Conservation (phyloP, 2,113 vertebrate genomes). For the Chamaea fasciata region DNA sequence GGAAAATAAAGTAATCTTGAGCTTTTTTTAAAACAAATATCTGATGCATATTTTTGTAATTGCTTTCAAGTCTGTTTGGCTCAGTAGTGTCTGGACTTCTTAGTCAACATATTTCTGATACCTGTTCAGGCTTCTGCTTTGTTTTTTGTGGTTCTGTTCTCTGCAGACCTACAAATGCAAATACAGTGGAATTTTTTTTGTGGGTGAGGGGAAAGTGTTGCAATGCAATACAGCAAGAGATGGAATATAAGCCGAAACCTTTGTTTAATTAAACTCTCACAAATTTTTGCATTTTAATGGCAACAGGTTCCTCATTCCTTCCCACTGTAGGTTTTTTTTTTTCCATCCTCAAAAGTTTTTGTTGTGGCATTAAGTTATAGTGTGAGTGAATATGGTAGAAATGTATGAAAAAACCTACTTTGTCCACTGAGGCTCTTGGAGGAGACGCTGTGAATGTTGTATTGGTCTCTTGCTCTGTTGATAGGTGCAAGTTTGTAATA, state of each 20-base stretch:
- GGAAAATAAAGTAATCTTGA: background rate
- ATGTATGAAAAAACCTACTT: background rate
- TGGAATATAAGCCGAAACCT: background rate
- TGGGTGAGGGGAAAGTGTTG: background rate
- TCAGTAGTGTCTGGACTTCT: background rate
- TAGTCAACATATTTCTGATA: background rate
- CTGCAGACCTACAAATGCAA: background rate
- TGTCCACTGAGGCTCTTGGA: background rate
- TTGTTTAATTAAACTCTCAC: background rate
- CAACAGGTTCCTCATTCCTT: background rate
- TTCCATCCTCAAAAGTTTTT: background rate
- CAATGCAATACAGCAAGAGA: background rate
- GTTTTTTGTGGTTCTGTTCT: background rate
- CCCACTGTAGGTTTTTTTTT: background rate
- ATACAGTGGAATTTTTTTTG: background rate
- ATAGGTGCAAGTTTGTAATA: too few species aligned
- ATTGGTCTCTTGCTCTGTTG: background rate
- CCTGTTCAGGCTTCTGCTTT: background rate
- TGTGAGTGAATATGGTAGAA: background rate
- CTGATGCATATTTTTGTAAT: background rate
- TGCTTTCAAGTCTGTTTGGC: background rate
- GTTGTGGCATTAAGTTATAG: background rate
- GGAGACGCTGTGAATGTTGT: background rate
- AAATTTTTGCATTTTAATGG: background rate
- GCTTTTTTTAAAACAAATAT: background rate